Conservation (phyloP, 2,888 invertebrate species). For the Macaria notata region DNA sequence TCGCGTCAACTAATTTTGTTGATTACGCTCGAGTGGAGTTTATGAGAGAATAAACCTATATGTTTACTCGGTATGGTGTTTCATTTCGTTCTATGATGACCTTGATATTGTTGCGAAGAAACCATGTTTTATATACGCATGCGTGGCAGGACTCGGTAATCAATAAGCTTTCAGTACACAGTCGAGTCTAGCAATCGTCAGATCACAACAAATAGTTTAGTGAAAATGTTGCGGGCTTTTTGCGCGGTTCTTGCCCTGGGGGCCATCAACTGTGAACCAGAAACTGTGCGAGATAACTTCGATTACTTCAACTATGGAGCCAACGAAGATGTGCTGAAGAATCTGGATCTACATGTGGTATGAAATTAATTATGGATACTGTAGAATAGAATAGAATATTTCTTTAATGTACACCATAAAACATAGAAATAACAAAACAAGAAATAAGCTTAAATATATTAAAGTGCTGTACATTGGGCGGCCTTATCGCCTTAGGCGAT, state of each 20-base stretch:
- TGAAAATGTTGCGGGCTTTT: constrained; percentile 59
- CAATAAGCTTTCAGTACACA: constrained; percentile 58
- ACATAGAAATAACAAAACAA: no score
- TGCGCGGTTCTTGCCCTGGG: constrained; percentile 47
- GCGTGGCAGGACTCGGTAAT: constrained; percentile 59
- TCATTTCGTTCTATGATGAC: constrained; percentile 49
- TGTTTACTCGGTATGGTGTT: constrained; percentile 52
- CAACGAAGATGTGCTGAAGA: constrained; percentile 68
- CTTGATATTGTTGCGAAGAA: constrained; percentile 51
- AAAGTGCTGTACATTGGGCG: no score
- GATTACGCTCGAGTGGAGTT: constrained; percentile 36
- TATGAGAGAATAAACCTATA: constrained; percentile 62
- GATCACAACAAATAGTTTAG: constrained; percentile 55
- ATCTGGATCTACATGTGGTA: constrained; percentile 67
- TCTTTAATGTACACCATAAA: no score
- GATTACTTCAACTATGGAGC: constrained; percentile 74
- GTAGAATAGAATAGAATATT: no score
- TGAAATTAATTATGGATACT: constrained; percentile 17
- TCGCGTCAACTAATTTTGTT: constrained; percentile 53
- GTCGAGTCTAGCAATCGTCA: constrained; percentile 47
- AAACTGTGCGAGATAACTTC: constrained; percentile 71
- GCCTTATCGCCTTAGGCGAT: no score
- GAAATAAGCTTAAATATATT: no score
- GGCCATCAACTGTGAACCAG: constrained; percentile 67
- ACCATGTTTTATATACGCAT: constrained; percentile 55